A percentile compares a stretch with the other conserved stretches of the same genome.
phyloP scores from a whole-genome alignment of 2,888 invertebrate species.

The Caenorhabditis plicata region DNA sequence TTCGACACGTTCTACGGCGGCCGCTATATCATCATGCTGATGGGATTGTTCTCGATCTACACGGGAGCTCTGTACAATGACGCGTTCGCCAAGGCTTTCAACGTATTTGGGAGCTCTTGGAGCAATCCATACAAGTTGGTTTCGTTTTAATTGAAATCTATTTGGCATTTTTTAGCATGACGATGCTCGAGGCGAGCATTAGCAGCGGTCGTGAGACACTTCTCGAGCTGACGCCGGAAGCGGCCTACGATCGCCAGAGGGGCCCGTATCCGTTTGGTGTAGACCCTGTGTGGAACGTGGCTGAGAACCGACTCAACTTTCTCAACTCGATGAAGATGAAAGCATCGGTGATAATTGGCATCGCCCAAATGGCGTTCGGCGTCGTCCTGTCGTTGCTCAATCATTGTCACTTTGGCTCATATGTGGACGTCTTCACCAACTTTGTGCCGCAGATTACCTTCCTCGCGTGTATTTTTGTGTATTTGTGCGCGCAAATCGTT shows the following conservation, averaged over 20 bases:
- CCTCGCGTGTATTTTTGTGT: conserved; percentile 86
- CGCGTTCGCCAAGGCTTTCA: conserved; percentile 66
- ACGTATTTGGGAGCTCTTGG: conserved; percentile 69
- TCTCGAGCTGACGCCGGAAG: conserved; percentile 39
- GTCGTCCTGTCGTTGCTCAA: conserved; percentile 57
- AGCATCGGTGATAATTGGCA: conserved; percentile 59
- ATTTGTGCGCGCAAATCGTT: conserved; percentile 77
- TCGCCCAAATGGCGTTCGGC: conserved; percentile 63
- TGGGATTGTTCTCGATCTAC: conserved; percentile 66
- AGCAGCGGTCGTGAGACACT: conserved; percentile 11
- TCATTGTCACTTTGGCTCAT: conserved; percentile 70
- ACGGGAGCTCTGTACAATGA: conserved; percentile 66
- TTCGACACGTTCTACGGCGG: conserved; percentile 66
- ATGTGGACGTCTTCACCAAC: conserved; percentile 82
- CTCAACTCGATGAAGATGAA: conserved; percentile 66
- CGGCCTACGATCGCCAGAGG: conserved; percentile 25
- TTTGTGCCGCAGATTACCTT: conserved; percentile 94
- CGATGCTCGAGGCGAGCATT: neutral
- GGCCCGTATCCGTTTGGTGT: conserved; percentile 68
- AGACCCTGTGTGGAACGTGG: conserved; percentile 67
- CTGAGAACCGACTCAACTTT: conserved; percentile 64
- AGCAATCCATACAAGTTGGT: conserved; percentile 53
- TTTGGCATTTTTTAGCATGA: neutral
- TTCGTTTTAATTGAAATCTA: neutral
- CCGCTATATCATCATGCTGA: conserved; percentile 65